Evolutionary conservation across 2,113 vertebrate genomes (phyloP).

Genomic region (Amblyornis subalaris): DNA sequence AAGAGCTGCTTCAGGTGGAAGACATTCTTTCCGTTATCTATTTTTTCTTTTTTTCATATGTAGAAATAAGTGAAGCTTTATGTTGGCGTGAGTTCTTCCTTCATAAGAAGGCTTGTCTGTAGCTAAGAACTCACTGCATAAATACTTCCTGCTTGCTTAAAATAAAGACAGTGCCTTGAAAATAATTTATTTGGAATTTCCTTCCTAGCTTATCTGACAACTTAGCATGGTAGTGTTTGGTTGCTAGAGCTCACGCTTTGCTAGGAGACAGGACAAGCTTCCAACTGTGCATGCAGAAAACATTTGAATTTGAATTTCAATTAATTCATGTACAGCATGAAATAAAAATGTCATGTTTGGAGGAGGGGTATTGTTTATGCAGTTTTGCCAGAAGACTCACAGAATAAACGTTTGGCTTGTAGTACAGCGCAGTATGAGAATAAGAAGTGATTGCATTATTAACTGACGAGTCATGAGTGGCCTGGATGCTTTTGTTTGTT

Average conservation of each 20-base stretch:
- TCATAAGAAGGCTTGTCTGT: neutral
- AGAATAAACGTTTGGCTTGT: slow-evolving; percentile 21
- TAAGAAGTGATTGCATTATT: slow-evolving; percentile 17
- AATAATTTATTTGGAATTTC: slow-evolving; percentile 27
- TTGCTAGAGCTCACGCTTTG: neutral
- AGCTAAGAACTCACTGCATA: neutral
- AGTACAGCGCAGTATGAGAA: slow-evolving; percentile 5
- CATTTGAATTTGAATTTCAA: slow-evolving; percentile 28
- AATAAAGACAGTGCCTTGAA: slow-evolving; percentile 24
- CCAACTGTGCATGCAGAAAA: slow-evolving; percentile 23
- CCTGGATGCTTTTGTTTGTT: neutral
- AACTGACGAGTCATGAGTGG: slow-evolving; percentile 41
- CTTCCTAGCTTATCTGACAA: slow-evolving; percentile 16
- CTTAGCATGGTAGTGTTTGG: neutral
- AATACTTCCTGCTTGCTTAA: slow-evolving; percentile 6
- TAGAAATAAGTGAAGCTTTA: neutral
- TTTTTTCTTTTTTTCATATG: neutral
- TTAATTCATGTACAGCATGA: slow-evolving; percentile 26
- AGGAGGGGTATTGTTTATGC: slow-evolving; percentile 6
- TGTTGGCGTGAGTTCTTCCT: neutral
- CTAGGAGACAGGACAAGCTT: slow-evolving; percentile 47
- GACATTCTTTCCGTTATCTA: neutral
- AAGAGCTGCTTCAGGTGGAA: neutral
- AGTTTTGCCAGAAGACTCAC: neutral
- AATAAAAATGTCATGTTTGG: slow-evolving; percentile 39